Evolutionary conservation across 2,113 vertebrate genomes (phyloP).

Genomic region (Anguilla japonica): DNA sequence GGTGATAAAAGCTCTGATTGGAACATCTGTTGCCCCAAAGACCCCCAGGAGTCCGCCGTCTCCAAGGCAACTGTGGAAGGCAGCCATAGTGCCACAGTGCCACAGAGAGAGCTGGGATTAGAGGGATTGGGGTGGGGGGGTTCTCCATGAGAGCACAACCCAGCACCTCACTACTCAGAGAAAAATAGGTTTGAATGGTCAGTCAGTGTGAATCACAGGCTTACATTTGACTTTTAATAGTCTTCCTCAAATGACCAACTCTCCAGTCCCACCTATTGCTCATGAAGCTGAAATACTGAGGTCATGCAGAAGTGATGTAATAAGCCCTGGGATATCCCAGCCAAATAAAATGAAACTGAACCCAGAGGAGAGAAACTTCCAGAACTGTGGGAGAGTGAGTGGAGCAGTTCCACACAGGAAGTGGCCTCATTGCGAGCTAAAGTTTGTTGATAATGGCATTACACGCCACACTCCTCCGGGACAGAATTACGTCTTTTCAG

Average conservation of each 20-base stretch:
- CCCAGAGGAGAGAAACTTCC: background rate
- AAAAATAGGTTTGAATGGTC: background rate
- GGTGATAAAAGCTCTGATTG: conserved; percentile 6
- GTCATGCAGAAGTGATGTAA: background rate
- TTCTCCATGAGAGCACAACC: background rate
- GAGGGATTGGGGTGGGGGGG: background rate
- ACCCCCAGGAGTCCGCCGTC: conserved; percentile 23
- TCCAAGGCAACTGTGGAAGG: conserved; percentile 29
- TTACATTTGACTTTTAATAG: background rate
- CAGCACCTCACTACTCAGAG: background rate
- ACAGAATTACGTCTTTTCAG: background rate
- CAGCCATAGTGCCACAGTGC: conserved; percentile 19
- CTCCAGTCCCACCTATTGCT: background rate
- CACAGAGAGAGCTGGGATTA: conserved; percentile 8
- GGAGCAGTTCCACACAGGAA: background rate
- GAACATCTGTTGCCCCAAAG: conserved; percentile 31
- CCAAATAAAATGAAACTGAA: background rate
- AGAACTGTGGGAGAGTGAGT: background rate
- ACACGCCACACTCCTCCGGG: background rate
- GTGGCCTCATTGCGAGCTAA: background rate
- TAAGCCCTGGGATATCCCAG: background rate
- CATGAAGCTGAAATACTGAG: background rate
- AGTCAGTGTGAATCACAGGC: background rate
- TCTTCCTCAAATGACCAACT: background rate
- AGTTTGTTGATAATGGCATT: background rate